phyloP scores from a whole-genome alignment of 1,140 invertebrate genomes.

The Paramacrobiotus metropolitanus region DNA sequence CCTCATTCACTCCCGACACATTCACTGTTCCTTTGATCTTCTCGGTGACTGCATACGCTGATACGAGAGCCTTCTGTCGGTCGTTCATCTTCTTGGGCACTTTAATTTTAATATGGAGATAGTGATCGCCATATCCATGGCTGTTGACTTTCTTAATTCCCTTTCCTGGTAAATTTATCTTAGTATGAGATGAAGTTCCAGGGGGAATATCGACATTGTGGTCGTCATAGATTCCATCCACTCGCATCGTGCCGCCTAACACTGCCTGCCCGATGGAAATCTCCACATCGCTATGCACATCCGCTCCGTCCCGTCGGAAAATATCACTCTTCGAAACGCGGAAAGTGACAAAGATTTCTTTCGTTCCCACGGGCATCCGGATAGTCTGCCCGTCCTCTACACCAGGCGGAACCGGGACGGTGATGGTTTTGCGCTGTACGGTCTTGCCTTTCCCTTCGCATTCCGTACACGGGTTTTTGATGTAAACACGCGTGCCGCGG shows the following conservation, averaged over 20 bases:
- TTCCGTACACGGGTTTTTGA: slow-evolving; percentile 68
- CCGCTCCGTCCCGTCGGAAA: slow-evolving; percentile 71
- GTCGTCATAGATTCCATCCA: no score
- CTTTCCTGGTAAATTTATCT: no score
- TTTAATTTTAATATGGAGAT: no score
- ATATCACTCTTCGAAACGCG: slow-evolving; percentile 69
- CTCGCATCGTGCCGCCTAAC: slow-evolving; percentile 65
- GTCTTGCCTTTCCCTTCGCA: slow-evolving; percentile 80
- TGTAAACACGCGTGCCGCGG: slow-evolving; percentile 59
- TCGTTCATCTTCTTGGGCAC: no score
- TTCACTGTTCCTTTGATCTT: no score
- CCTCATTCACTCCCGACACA: no score
- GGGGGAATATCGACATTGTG: no score
- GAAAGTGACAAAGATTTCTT: slow-evolving; percentile 78
- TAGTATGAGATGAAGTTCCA: no score
- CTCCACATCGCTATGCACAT: slow-evolving; percentile 68
- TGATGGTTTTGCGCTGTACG: slow-evolving; percentile 64
- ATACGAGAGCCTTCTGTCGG: no score
- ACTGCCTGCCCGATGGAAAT: slow-evolving; percentile 72
- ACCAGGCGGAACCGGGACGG: slow-evolving; percentile 82
- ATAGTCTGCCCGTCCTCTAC: slow-evolving; percentile 90
- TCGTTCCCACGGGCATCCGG: slow-evolving; percentile 62
- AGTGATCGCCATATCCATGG: no score
- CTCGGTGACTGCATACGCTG: no score
- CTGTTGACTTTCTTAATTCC: no score